Percentiles rank a stretch among this genome's conserved stretches.
phyloP scores from a whole-genome alignment of 1,140 invertebrate species.

The Lasioglossum albipes region DNA sequence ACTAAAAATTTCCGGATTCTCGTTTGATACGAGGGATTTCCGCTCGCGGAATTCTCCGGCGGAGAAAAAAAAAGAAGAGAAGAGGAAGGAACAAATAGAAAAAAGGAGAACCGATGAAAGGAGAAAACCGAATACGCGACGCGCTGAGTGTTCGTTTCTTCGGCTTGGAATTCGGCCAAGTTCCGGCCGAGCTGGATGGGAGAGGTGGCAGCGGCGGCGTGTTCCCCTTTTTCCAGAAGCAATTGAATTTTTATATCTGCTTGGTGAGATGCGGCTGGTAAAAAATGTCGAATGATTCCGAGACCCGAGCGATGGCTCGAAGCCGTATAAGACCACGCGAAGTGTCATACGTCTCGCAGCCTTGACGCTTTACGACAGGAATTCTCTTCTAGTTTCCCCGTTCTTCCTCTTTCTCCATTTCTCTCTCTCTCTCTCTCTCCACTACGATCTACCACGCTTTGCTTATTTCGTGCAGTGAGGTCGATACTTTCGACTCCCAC shows the following conservation, averaged over 20 bases:
- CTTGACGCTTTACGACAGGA: slow-evolving; percentile 27
- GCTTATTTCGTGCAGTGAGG: neutral
- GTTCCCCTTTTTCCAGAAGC: slow-evolving; percentile 54
- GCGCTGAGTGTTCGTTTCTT: slow-evolving; percentile 33
- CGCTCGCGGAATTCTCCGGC: too few relatives aligned
- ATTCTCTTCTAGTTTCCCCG: neutral
- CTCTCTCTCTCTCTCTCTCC: too few relatives aligned
- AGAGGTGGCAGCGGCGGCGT: slow-evolving; percentile 26
- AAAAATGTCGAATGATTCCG: slow-evolving; percentile 51
- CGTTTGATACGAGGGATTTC: neutral
- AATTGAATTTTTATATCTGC: slow-evolving; percentile 68
- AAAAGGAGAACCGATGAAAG: slow-evolving; percentile 3
- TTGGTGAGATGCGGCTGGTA: slow-evolving; percentile 41
- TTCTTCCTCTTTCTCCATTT: too few relatives aligned
- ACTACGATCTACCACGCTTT: too few relatives aligned
- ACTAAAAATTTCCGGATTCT: neutral
- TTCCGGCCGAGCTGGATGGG: slow-evolving; percentile 48
- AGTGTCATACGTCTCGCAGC: slow-evolving; percentile 39
- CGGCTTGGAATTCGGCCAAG: slow-evolving; percentile 62
- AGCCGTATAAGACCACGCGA: neutral
- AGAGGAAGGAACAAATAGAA: neutral
- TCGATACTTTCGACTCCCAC: too few relatives aligned
- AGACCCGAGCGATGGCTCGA: neutral
- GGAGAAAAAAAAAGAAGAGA: neutral
- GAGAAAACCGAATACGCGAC: slow-evolving; percentile 38